Base-by-base conservation (phyloP, 2,797 vertebrate genomes). In the Eremophila alpestris region DNA sequence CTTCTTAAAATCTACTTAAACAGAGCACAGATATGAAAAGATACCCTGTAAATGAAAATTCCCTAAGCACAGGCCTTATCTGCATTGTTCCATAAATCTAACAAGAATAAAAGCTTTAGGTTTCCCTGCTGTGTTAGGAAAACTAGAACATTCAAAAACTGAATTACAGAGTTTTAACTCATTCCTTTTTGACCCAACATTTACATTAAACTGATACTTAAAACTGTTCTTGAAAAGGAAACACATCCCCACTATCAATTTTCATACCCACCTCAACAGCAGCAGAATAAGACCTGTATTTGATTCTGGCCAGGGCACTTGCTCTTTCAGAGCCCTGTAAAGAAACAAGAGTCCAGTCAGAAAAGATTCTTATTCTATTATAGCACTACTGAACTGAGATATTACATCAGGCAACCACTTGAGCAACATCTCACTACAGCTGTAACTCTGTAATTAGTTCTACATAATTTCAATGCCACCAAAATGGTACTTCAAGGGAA, bases 301-400 rank as follows among this genome's bases (percentile, higher is more conserved):
- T 99, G 97, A 99, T 99, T 92, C 97, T 98, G 3, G 99, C 98
- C 62, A 99, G 96, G 27, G 97, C 97, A 71, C 36, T 95, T 22
- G 99, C 99, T 97, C 99, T 98, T 71, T 85, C 97, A 90, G 98
- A 98, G 76, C 97, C 96, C 99, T 99, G 96, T 13, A 89, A 95
- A 89, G 32, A 92, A 94, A 75, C 12, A 94, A 91, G 52, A 91
- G 10, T 71, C 23, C 10, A 20, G 23, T 86, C 26, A 94, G 60
- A 52, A 69, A 77, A 70, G 5, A 27, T 20, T 52, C 19, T 36
- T 12, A 29, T 52, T 60, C 16, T n/a, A 17, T 41, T 21, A 51
- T 0, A 63, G 14, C 34, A 73, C 8, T 49, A 71, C 4, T n/a
- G 49, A 77, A 93, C 77, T 14, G 9, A 62, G 70, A 16, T 54